These are phyloP conservation scores for Siniperca chuatsi DNA, from an alignment of 2,113 vertebrate species.

Conservation along the genomic window DNA sequence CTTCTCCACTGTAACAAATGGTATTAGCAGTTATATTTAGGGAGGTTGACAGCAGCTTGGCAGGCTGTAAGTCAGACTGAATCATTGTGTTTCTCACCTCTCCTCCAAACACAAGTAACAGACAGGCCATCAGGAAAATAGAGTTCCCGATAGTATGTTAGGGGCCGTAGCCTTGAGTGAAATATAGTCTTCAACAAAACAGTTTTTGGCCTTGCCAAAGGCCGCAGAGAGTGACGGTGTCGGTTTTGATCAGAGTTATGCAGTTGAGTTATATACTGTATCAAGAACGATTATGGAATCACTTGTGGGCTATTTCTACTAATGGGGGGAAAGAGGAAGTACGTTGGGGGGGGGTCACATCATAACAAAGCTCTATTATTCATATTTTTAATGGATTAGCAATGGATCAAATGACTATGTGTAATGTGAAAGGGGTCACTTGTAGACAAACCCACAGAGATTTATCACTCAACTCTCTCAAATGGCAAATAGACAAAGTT, in stretches of 20 bases:
- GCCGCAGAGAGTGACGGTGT: neutral
- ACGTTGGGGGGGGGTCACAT: too few species aligned
- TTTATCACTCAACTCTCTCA: neutral
- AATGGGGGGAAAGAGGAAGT: neutral
- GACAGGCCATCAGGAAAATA: constrained; percentile 44
- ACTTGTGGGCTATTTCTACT: neutral
- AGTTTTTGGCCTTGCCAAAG: neutral
- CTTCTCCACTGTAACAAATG: constrained; percentile 49
- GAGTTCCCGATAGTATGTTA: neutral
- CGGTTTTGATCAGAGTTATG: neutral
- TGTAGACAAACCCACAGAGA: neutral
- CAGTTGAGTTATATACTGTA: neutral
- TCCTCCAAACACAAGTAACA: constrained; percentile 46
- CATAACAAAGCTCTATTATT: neutral
- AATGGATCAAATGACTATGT: neutral
- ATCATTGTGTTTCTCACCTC: constrained; percentile 60
- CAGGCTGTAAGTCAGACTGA: constrained; percentile 56
- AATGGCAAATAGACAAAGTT: neutral
- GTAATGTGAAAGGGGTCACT: neutral
- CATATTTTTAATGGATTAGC: neutral
- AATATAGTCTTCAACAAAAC: constrained; percentile 33
- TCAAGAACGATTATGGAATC: neutral
- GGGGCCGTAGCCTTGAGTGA: neutral
- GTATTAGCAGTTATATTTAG: constrained; percentile 67
- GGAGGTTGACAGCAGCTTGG: constrained; percentile 61